Conservation (phyloP, 2,797 vertebrate genomes). For the Merluccius polli region DNA sequence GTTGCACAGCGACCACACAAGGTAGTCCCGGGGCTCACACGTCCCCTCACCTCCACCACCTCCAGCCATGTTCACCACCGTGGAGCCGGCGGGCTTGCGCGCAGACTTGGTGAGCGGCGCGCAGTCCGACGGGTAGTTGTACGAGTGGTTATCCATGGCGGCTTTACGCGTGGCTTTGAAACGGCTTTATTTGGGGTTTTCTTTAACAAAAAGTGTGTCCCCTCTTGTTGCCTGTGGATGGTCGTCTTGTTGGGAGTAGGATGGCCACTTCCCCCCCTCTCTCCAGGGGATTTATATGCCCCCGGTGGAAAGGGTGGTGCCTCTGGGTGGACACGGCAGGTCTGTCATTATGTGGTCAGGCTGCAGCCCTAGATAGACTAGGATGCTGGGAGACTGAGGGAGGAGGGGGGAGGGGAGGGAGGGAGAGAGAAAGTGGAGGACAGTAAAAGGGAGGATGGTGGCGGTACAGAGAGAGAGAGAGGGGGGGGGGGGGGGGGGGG, state of each 20-base stretch:
- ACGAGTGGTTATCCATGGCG: slow-evolving; percentile 77
- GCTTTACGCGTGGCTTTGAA: not conserved
- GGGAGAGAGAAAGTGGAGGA: not conserved
- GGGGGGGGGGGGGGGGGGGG: too few relatives aligned
- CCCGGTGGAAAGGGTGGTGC: slow-evolving; percentile 56
- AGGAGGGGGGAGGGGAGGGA: not conserved
- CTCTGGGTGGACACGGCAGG: slow-evolving; percentile 52
- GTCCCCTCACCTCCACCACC: slow-evolving; percentile 29
- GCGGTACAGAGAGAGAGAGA: not conserved
- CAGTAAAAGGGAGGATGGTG: too few relatives aligned
- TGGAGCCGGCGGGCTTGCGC: slow-evolving; percentile 66
- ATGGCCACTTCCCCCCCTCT: slow-evolving; percentile 25
- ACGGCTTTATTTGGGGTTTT: slow-evolving; percentile 1
- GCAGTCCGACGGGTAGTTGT: slow-evolving; percentile 78
- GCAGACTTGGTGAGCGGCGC: slow-evolving; percentile 75
- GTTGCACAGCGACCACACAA: slow-evolving; percentile 82
- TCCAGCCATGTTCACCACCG: slow-evolving; percentile 73
- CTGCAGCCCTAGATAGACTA: slow-evolving; percentile 34
- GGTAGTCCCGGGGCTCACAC: slow-evolving; percentile 72
- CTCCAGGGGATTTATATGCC: slow-evolving; percentile 66
- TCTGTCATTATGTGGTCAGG: slow-evolving; percentile 76
- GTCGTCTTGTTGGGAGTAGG: slow-evolving; percentile 34
- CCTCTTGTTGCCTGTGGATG: slow-evolving; percentile 2
- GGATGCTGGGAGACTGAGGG: slow-evolving; percentile 34
- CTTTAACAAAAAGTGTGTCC: too few relatives aligned